Percentiles rank a stretch among this genome's conserved stretches.
Conservation (phyloP, 2,113 vertebrate genomes). For the Nesoenas mayeri region DNA sequence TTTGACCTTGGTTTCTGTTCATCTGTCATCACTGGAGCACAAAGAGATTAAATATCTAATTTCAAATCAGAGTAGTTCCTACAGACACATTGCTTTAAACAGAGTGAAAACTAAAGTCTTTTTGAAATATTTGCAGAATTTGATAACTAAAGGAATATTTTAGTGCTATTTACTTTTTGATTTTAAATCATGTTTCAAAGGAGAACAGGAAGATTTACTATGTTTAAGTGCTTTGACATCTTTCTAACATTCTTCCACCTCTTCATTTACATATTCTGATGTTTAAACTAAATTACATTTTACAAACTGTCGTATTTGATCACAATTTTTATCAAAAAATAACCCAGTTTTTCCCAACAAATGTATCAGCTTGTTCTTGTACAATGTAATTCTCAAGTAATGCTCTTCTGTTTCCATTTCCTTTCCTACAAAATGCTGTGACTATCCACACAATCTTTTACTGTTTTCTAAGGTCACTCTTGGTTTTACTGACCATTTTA, state of each 20-base stretch:
- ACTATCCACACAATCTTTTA: not conserved
- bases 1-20: not conserved
- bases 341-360: not conserved
- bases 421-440: not conserved
- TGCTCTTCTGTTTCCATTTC: not conserved
- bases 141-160: not conserved
- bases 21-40: not conserved
- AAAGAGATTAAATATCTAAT: not conserved
- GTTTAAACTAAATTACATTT: not conserved
- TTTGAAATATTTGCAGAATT: not conserved
- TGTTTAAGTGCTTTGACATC: not conserved
- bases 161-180: not conserved
- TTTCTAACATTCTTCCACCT: not conserved
- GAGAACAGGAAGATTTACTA: not conserved
- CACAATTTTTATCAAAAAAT: rapidly evolving
- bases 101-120: not conserved
- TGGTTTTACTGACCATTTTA: not conserved
- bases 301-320: not conserved
- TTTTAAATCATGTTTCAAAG: not conserved
- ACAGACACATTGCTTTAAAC: not conserved
- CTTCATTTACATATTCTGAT: not conserved
- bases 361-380: not conserved
- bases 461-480: not conserved
- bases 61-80: not conserved
- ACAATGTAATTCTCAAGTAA: not conserved